Evolutionary conservation across 2,113 vertebrate genomes (phyloP).

Genomic region (Takifugu flavidus): DNA sequence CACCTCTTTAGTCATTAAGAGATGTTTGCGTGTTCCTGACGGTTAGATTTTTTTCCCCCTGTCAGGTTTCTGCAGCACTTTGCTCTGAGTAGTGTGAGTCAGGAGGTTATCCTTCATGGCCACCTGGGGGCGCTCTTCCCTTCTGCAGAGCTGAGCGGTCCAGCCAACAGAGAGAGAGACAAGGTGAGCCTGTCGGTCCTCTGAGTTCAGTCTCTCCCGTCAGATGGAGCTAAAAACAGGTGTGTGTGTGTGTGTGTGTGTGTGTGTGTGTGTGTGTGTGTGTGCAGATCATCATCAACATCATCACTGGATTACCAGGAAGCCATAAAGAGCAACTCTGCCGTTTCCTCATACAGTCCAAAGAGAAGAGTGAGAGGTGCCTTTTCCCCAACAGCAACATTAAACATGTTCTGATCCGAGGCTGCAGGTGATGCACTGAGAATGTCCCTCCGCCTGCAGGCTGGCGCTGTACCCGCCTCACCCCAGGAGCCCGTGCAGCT

Average conservation of each 20-base stretch:
- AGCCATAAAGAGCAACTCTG: conserved; percentile 84
- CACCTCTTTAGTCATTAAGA: neutral
- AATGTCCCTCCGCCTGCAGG: conserved; percentile 57
- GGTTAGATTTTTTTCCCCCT: conserved; percentile 25
- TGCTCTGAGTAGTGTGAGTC: conserved; percentile 81
- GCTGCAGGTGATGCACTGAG: neutral
- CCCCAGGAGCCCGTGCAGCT: conserved; percentile 78
- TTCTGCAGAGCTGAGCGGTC: conserved; percentile 63
- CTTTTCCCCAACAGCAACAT: neutral
- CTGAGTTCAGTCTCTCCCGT: neutral
- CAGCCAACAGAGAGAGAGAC: conserved; percentile 56
- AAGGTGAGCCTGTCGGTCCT: conserved; percentile 74
- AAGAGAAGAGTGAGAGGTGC: conserved; percentile 84
- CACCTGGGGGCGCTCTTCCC: conserved; percentile 84
- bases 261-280: too few relatives aligned
- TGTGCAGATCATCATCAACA: conserved; percentile 81
- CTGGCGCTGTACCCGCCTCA: conserved; percentile 86
- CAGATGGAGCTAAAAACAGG: neutral
- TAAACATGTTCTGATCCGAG: too few relatives aligned
- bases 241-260: too few relatives aligned
- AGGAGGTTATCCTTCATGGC: conserved; percentile 78
- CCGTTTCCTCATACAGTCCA: conserved; percentile 82
- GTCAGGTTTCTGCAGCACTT: conserved; percentile 89
- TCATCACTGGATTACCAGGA: conserved; percentile 89
- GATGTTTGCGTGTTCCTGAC: neutral